phyloP scores from a whole-genome alignment of 2,113 vertebrate species.

The Pterocles burchelli region DNA sequence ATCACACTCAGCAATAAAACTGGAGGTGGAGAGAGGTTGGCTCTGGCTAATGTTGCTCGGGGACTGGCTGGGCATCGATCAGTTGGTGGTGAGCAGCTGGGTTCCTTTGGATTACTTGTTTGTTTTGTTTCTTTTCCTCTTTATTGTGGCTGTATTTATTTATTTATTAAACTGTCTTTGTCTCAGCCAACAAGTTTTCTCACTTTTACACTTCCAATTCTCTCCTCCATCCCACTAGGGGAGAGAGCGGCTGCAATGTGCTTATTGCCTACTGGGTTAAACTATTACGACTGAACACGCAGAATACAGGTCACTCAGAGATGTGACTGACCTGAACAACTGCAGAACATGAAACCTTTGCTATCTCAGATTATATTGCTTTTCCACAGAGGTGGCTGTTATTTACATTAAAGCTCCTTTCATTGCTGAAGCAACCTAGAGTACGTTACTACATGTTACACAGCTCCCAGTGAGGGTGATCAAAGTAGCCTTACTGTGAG shows the following conservation, averaged over 20 bases:
- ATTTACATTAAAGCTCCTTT: background rate
- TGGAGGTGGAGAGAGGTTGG: too few relatives aligned
- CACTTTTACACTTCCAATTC: too few relatives aligned
- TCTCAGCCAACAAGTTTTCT: background rate
- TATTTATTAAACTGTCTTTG: background rate
- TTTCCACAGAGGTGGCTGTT: background rate
- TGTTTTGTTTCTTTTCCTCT: background rate
- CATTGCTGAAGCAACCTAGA: background rate
- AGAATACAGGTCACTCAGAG: background rate
- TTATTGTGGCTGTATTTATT: background rate
- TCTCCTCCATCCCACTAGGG: background rate
- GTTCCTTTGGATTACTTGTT: background rate
- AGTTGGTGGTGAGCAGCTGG: background rate
- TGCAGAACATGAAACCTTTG: background rate
- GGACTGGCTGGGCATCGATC: accelerated
- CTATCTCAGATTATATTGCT: background rate
- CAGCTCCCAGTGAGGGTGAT: background rate
- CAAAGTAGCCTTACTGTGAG: background rate
- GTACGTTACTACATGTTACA: background rate
- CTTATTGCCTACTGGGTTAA: background rate
- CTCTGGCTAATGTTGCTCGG: accelerated
- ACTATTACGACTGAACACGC: background rate
- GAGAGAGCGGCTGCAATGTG: background rate
- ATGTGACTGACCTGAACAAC: background rate
- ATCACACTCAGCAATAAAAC: too few relatives aligned